Base-by-base conservation (phyloP, 2,888 invertebrate species). In the Sympetrum striolatum region DNA sequence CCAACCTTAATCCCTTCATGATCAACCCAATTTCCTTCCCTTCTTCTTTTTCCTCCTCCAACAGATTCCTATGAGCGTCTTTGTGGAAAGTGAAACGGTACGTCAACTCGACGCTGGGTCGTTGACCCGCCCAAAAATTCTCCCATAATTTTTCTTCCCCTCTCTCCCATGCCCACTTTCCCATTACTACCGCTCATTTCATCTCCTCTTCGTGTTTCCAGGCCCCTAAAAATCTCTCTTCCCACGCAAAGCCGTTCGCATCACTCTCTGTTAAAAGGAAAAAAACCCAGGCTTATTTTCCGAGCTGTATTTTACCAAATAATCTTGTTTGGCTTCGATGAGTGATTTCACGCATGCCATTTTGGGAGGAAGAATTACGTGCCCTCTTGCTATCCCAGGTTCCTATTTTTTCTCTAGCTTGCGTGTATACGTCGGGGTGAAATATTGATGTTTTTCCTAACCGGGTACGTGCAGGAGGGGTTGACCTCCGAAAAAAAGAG, bases 81-180 rank as follows among this genome's bases (percentile, higher is more conserved):
- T n/a, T n/a, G 86, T 25, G 86, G 86, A 86, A 86, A 86, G 86
- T 86, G 86, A 86, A 64, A 60, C 86, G 86, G 86, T 86, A 86
- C 86, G 86, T 86, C 6, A 82, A 53, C 53, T 82, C 86, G 58
- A 35, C 58, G 60, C n/a, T 58, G 86, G 86, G 86, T 86, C 86
- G 86, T 37, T 86, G 86, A 86, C 86, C 86, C 48, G 2, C 39
- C 81, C 48, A 25, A 73, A 73, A 73, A 73, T 44, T 80, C 80
- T 80, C 80, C 39, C 80, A 22, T 44, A 35, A 35, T 44, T 37
- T 37, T 37, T 37, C 73, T 10, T 10, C 25, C 64, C 22, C 64
- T 64, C 64, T 15, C 73, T 2, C 25, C 31, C 73, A 2, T 73
- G 31, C 31, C 73, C 14, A 31, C 31, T 73, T 14, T 73, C 14